Conservation (phyloP, 1,140 invertebrate species). For the Eupeodes corollae region DNA sequence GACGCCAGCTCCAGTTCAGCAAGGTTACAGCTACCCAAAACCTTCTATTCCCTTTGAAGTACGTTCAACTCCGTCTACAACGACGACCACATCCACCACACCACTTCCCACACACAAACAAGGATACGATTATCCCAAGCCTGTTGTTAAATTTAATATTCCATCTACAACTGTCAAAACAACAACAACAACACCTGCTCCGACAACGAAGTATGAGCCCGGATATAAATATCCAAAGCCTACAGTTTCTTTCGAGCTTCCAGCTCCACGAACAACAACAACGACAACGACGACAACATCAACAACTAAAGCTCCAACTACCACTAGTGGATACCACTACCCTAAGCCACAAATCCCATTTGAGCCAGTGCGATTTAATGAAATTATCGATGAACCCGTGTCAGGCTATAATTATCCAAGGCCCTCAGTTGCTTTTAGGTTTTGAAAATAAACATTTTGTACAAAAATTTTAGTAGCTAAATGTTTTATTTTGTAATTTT, state of each 20-base stretch:
- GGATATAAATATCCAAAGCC: constrained; percentile 25
- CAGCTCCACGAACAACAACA: constrained; percentile 1
- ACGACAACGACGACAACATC: constrained; percentile 1
- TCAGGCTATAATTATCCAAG: constrained; percentile 4
- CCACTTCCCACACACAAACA: not conserved
- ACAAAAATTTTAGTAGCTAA: no score
- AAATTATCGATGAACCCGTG: not conserved
- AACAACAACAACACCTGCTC: constrained; percentile 3
- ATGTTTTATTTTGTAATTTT: no score
- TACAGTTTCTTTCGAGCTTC: constrained; percentile 9
- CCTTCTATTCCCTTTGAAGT: not conserved
- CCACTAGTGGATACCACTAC: constrained; percentile 15
- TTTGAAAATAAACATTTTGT: not conserved
- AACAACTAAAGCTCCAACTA: constrained; percentile 2
- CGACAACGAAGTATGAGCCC: no score
- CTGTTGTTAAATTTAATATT: no score
- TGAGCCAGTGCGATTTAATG: constrained; percentile 6
- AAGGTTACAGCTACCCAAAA: constrained; percentile 24
- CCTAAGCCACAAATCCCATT: constrained; percentile 20
- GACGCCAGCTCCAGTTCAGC: constrained; percentile 4
- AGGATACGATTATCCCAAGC: no score
- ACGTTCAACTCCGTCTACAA: not conserved
- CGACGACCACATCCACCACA: not conserved
- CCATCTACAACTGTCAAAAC: not conserved
- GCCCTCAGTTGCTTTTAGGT: constrained; percentile 1